These are phyloP conservation scores for Epinephelus cyanopodus DNA, from an alignment of 2,113 vertebrate genomes.

Conservation along the genomic window DNA sequence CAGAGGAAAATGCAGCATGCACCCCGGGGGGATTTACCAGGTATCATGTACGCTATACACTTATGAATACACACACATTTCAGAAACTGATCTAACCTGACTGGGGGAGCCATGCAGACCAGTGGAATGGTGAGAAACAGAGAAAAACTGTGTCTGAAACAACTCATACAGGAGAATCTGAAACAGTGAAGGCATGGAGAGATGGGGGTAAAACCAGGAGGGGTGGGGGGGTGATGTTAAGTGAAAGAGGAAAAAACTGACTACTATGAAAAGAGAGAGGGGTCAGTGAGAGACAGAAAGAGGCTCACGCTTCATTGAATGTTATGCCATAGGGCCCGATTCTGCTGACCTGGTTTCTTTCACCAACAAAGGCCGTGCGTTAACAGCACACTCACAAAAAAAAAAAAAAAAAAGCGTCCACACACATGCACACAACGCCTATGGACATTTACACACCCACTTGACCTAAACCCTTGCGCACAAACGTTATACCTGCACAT, in stretches of 20 bases:
- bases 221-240: constrained; percentile 4
- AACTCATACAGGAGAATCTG: constrained; percentile 22
- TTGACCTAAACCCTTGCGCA: constrained; percentile 43
- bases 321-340: constrained; percentile 67
- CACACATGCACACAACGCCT: constrained; percentile 27
- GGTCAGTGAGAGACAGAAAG: constrained; percentile 46
- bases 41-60: constrained; percentile 42
- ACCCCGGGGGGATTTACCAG: constrained; percentile 40
- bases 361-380: constrained; percentile 62
- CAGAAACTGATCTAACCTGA: constrained; percentile 30
- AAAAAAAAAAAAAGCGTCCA: constrained; percentile 31
- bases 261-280: constrained; percentile 31
- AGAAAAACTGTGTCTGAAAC: constrained; percentile 25
- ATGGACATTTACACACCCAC: constrained; percentile 64
- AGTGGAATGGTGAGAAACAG: background rate
- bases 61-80: background rate
- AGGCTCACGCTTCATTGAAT: constrained; percentile 61
- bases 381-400: constrained; percentile 49
- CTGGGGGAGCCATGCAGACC: constrained; percentile 14
- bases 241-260: constrained; percentile 43
- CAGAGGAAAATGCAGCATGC: constrained; percentile 44
- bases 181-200: constrained; percentile 17
- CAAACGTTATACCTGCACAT: background rate
- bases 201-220: constrained; percentile 6
- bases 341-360: constrained; percentile 82